A percentile compares a stretch with the other conserved stretches of the same genome.
Conservation (phyloP, 2,113 vertebrate species). For the Lonchura striata region DNA sequence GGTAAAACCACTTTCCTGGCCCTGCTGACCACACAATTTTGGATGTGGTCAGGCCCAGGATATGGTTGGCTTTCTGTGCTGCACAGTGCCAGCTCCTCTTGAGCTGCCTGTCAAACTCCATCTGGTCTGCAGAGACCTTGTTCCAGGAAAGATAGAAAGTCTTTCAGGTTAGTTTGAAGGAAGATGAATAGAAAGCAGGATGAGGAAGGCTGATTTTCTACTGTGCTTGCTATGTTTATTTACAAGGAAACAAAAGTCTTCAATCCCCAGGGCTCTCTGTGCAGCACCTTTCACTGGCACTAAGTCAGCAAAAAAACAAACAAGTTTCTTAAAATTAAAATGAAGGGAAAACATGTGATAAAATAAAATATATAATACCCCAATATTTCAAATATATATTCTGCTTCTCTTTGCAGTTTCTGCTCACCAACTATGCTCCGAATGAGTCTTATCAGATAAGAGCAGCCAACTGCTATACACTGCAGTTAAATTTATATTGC, state of each 20-base stretch:
- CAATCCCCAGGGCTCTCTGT: background rate
- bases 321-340: constrained; percentile 48
- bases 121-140: background rate
- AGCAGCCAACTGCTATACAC: constrained; percentile 2
- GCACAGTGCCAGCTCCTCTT: background rate
- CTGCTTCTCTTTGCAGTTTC: constrained; percentile 59
- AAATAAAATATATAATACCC: constrained; percentile 42
- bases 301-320: background rate
- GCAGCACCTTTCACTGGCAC: background rate
- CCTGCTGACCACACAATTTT: background rate
- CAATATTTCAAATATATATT: constrained; percentile 67
- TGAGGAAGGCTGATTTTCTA: background rate
- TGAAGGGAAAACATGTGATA: constrained; percentile 13
- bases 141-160: background rate
- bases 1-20: background rate
- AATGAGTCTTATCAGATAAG: constrained; percentile 65
- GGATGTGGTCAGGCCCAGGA: background rate
- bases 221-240: background rate
- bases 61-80: background rate
- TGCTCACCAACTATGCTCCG: constrained; percentile 40
- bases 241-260: constrained; percentile 2
- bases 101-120: background rate
- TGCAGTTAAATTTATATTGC: constrained; percentile 79
- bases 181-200: background rate
- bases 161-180: background rate